Evolutionary conservation across 1,140 invertebrate species (phyloP).

Genomic region (Bombus pyrosoma): DNA sequence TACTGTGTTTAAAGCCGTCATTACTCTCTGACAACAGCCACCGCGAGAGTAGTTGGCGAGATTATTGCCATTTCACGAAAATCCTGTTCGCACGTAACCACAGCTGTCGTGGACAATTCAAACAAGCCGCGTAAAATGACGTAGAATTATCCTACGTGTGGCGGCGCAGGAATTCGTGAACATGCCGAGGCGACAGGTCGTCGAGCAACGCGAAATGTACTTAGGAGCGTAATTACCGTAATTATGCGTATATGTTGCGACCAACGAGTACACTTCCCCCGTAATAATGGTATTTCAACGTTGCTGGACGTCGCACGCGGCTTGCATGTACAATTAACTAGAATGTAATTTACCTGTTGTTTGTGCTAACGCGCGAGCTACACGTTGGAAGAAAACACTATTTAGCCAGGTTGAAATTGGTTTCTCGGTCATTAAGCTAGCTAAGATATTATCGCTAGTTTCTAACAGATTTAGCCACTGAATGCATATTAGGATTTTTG

Average conservation of each 20-base stretch:
- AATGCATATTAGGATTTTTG: too few species aligned
- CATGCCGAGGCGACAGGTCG: not conserved
- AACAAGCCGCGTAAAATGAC: constrained; percentile 21
- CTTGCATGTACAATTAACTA: constrained; percentile 6
- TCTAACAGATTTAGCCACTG: not conserved
- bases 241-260: constrained; percentile 23
- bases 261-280: not conserved
- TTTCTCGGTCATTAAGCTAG: not conserved
- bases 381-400: not conserved
- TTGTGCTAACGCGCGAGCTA: not conserved
- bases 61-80: constrained; percentile 64
- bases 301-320: not conserved
- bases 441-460: not conserved
- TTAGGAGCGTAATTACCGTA: constrained; percentile 24
- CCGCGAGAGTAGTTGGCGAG: constrained; percentile 42
- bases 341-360: constrained; percentile 6
- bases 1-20: constrained; percentile 67
- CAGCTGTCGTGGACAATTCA: constrained; percentile 41
- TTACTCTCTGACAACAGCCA: constrained; percentile 67
- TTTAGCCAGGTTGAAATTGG: not conserved
- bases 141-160: constrained; percentile 28
- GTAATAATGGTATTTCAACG: constrained; percentile 27
- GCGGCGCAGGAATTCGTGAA: not conserved
- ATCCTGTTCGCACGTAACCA: constrained; percentile 41
- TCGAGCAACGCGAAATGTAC: not conserved